Evolutionary conservation across 2,888 invertebrate species (phyloP).

Genomic region (Epirrhoe alternata): DNA sequence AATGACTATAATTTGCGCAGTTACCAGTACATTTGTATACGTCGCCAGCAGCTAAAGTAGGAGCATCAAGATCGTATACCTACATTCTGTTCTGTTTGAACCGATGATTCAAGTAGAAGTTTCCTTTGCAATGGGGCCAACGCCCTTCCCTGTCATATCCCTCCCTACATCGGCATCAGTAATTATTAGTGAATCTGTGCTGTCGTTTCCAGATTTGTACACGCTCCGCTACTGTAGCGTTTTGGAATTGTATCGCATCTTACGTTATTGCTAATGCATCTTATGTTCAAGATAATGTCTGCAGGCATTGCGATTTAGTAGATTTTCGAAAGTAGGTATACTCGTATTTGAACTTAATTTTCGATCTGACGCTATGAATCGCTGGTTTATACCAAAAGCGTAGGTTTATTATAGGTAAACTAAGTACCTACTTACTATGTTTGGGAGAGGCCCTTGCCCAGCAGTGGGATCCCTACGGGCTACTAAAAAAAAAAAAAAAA

Average conservation of each 20-base stretch:
- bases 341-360: too few species aligned
- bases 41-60: conserved; percentile 3
- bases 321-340: too few species aligned
- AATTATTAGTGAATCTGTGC: conserved; percentile 28
- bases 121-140: conserved; percentile 66
- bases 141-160: conserved; percentile 57
- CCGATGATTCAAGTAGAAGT: conserved; percentile 49
- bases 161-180: conserved; percentile 32
- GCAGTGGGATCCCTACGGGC: too few species aligned
- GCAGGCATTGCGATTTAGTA: too few species aligned
- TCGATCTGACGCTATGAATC: too few species aligned
- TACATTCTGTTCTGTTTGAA: background rate
- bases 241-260: background rate
- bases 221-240: conserved; percentile 13
- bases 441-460: too few species aligned
- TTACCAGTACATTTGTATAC: conserved; percentile 8
- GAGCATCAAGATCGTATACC: background rate
- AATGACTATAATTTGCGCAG: conserved; percentile 19
- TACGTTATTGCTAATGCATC: background rate
- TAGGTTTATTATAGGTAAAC: too few species aligned
- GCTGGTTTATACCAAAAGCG: too few species aligned
- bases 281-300: background rate
- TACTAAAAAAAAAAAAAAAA: too few species aligned
- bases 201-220: conserved; percentile 44
- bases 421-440: too few species aligned